Conservation (phyloP, 1,140 invertebrate species). For the Drosophila hydei region DNA sequence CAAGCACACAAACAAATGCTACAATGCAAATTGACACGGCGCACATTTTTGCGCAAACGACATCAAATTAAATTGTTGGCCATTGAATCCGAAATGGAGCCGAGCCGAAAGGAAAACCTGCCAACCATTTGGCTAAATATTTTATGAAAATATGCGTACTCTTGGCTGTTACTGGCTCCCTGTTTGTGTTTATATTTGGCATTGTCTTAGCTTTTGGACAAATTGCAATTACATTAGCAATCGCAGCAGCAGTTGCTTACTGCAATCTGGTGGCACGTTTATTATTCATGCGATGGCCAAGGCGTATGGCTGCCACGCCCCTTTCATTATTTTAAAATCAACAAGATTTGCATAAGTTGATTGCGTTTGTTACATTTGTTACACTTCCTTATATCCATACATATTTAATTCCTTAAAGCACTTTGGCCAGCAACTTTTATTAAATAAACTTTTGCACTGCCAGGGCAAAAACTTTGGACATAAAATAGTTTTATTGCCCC, state of each 20-base stretch:
- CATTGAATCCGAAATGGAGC: slow-evolving; percentile 71
- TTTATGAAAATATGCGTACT: slow-evolving; percentile 77
- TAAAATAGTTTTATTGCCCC: slow-evolving; percentile 78
- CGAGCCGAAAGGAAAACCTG: slow-evolving; percentile 29
- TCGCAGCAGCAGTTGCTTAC: slow-evolving; percentile 4
- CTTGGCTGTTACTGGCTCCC: slow-evolving; percentile 35
- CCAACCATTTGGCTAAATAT: slow-evolving; percentile 75
- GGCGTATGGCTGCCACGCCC: slow-evolving; percentile 31
- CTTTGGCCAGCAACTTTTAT: slow-evolving; percentile 59
- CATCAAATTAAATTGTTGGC: slow-evolving; percentile 74
- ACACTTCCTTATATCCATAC: slow-evolving; percentile 2
- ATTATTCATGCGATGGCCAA: slow-evolving; percentile 66
- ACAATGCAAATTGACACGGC: slow-evolving; percentile 33
- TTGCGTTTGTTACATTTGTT: slow-evolving; percentile 47
- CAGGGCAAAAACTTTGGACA: slow-evolving; percentile 52
- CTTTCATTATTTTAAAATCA: slow-evolving; percentile 76
- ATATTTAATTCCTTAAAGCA: slow-evolving; percentile 64
- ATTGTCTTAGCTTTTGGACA: slow-evolving; percentile 44
- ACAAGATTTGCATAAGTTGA: slow-evolving; percentile 75
- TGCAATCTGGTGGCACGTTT: slow-evolving; percentile 49
- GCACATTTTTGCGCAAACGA: slow-evolving; percentile 65
- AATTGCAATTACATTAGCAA: slow-evolving; percentile 75
- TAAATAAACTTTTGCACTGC: slow-evolving; percentile 56
- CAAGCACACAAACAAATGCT: slow-evolving; percentile 43
- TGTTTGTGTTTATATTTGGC: slow-evolving; percentile 13